A percentile compares a stretch with the other conserved stretches of the same genome.
Evolutionary conservation across 2,113 vertebrate genomes (phyloP).

Genomic region (Calyptomena viridis): DNA sequence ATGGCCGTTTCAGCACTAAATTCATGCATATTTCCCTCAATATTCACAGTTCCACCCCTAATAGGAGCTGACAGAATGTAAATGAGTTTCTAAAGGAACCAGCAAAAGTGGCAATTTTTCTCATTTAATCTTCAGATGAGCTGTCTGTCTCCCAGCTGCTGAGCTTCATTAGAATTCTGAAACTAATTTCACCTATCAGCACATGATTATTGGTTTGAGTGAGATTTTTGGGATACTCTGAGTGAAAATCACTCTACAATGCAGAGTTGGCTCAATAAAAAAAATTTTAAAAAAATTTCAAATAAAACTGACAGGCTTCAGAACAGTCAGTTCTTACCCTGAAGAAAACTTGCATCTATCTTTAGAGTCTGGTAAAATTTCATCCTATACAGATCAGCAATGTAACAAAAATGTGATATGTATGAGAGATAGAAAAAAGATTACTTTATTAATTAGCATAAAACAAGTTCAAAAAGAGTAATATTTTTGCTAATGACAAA

Average conservation of each 20-base stretch:
- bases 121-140: slow-evolving; percentile 92
- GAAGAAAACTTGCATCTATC: slow-evolving; percentile 33
- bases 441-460: background rate
- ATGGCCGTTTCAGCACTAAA: slow-evolving; percentile 66
- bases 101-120: slow-evolving; percentile 91
- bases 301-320: slow-evolving; percentile 49
- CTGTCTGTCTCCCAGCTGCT: slow-evolving; percentile 84
- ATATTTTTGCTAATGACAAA: background rate
- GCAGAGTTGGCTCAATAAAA: slow-evolving; percentile 48
- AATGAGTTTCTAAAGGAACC: slow-evolving; percentile 93
- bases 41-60: slow-evolving; percentile 75
- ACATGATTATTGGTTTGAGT: slow-evolving; percentile 78
- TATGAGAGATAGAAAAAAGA: background rate
- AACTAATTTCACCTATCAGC: slow-evolving; percentile 81
- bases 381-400: background rate
- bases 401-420: background rate
- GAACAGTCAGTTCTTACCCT: slow-evolving; percentile 44
- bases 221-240: slow-evolving; percentile 64
- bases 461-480: background rate
- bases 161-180: slow-evolving; percentile 81
- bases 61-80: slow-evolving; percentile 96
- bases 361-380: slow-evolving; percentile 11
- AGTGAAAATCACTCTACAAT: slow-evolving; percentile 70
- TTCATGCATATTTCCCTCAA: slow-evolving; percentile 76
- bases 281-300: background rate